Evolutionary conservation across 2,888 invertebrate species (phyloP).

Genomic region (Drosophila villosipedis): DNA sequence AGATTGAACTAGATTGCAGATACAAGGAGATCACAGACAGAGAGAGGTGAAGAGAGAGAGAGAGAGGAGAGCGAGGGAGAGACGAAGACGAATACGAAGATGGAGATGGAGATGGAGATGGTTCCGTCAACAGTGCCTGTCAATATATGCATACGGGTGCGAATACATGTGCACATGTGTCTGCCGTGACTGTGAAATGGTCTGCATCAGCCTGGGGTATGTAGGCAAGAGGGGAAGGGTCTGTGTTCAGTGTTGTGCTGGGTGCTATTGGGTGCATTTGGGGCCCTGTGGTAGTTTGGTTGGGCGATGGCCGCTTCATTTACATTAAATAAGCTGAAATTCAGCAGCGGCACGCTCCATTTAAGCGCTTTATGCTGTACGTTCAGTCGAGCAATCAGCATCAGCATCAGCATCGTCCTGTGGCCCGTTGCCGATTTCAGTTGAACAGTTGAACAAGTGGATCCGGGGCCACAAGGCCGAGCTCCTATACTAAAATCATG

Average conservation of each 20-base stretch:
- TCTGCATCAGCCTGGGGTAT: conserved; percentile 14
- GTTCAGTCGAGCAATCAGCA: conserved; percentile 50
- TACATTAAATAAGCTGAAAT: conserved; percentile 85
- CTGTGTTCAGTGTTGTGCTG: conserved; percentile 13
- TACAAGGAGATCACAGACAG: conserved; percentile 16
- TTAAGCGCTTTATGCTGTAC: conserved; percentile 69
- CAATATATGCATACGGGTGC: conserved; percentile 47
- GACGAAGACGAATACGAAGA: not conserved
- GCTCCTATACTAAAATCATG: conserved; percentile 60
- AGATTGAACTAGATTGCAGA: conserved; percentile 69
- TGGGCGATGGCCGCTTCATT: conserved; percentile 79
- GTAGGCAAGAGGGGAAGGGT: not conserved
- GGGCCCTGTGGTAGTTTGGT: conserved; percentile 4
- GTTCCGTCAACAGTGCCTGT: conserved; percentile 43
- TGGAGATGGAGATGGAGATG: not conserved
- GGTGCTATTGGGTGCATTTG: conserved; percentile 11
- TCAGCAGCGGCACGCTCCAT: conserved; percentile 81
- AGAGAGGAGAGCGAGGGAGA: not conserved
- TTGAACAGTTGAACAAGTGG: conserved; percentile 50
- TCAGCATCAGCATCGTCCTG: conserved; percentile 30
- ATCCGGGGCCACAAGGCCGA: conserved; percentile 8
- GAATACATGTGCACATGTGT: conserved; percentile 39
- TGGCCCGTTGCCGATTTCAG: conserved; percentile 41
- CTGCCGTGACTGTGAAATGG: conserved; percentile 61
- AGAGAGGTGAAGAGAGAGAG: not conserved